Percentiles rank a stretch among this genome's conserved stretches.
phyloP scores from a whole-genome alignment of 1,140 invertebrate species.

The Heterodera carotae region DNA sequence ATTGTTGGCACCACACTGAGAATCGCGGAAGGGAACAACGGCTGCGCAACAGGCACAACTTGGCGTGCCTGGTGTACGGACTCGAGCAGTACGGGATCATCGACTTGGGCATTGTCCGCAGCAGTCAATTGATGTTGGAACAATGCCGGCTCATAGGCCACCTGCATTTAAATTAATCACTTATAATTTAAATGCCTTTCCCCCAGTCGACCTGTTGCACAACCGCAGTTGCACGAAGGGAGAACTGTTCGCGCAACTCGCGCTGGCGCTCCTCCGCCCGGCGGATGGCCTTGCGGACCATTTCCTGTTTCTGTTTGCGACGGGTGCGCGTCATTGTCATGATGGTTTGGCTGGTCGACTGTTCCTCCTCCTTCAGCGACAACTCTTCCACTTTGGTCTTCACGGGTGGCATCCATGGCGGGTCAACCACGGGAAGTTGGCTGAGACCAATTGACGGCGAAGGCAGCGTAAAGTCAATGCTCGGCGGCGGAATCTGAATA shows the following conservation, averaged over 20 bases:
- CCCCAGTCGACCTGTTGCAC: slow-evolving; percentile 83
- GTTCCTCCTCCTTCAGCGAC: slow-evolving; percentile 94
- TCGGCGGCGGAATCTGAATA: slow-evolving; percentile 78
- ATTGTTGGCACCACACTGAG: slow-evolving; percentile 92
- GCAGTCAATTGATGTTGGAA: slow-evolving; percentile 70
- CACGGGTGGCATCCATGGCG: slow-evolving; percentile 95
- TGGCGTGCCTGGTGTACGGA: slow-evolving; percentile 13
- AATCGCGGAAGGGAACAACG: slow-evolving; percentile 91
- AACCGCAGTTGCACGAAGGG: slow-evolving; percentile 92
- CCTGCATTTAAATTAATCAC: slow-evolving; percentile 13
- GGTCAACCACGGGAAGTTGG: slow-evolving; percentile 85
- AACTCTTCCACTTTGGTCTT: slow-evolving; percentile 98
- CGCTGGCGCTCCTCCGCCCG: slow-evolving; percentile 92
- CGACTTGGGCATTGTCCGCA: slow-evolving; percentile 16
- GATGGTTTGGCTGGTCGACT: slow-evolving; percentile 84
- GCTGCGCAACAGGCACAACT: slow-evolving; percentile 79
- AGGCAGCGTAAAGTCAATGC: slow-evolving; percentile 96
- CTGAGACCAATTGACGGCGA: slow-evolving; percentile 97
- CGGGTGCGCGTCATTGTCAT: slow-evolving; percentile 97
- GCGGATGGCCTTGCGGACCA: slow-evolving; percentile 88
- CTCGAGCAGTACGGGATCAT: slow-evolving; percentile 66
- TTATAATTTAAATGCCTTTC: neutral
- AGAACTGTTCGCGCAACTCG: slow-evolving; percentile 88
- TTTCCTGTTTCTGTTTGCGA: slow-evolving; percentile 96
- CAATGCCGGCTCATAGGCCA: slow-evolving; percentile 81